These are phyloP conservation scores for Hybognathus amarus DNA, from an alignment of 2,797 vertebrate species.

Conservation along the genomic window DNA sequence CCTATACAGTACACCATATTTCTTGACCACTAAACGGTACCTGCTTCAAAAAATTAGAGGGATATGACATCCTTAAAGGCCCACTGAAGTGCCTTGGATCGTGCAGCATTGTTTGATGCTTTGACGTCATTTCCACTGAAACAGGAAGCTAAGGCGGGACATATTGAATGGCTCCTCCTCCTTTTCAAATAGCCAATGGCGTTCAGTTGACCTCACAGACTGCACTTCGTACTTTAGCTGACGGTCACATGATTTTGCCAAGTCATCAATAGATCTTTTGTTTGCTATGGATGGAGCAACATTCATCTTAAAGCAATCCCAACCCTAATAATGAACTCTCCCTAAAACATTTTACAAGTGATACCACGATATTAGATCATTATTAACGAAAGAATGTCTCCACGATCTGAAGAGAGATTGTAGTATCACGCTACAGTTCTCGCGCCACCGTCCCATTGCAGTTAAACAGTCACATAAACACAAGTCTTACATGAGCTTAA, in stretches of 20 bases:
- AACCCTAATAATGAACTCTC: not conserved
- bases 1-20: not conserved
- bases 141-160: too few relatives aligned
- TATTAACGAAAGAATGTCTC: not conserved
- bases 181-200: too few relatives aligned
- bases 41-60: not conserved
- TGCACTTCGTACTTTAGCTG: not conserved
- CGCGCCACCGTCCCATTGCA: fast-evolving
- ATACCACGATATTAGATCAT: not conserved
- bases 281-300: not conserved
- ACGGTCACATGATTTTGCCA: not conserved
- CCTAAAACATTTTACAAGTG: not conserved
- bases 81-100: too few relatives aligned
- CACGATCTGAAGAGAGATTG: too few relatives aligned
- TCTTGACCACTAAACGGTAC: not conserved
- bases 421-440: not conserved
- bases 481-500: not conserved
- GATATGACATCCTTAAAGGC: too few relatives aligned
- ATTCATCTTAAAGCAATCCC: not conserved
- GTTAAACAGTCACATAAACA: not conserved
- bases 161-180: too few relatives aligned
- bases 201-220: too few relatives aligned
- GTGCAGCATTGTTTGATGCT: too few relatives aligned
- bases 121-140: too few relatives aligned
- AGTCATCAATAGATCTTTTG: not conserved